phyloP scores from a whole-genome alignment of 2,113 vertebrate species.

The Gymnobelideus leadbeateri region DNA sequence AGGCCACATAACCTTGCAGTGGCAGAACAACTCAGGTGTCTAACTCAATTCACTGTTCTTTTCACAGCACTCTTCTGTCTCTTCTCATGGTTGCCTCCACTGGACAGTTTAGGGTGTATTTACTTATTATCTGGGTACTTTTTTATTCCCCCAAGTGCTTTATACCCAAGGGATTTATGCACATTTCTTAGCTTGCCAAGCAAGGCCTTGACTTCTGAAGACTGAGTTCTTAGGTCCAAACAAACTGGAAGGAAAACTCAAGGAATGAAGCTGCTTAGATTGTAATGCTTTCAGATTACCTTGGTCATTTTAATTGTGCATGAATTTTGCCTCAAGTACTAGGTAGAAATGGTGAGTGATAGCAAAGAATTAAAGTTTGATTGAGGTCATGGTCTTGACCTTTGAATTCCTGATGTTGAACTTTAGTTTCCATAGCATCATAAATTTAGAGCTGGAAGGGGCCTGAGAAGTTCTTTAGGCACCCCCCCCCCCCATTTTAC shows the following conservation, averaged over 20 bases:
- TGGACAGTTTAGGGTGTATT: conserved; percentile 13
- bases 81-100: conserved; percentile 71
- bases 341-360: not conserved
- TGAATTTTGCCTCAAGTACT: not conserved
- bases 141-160: not conserved
- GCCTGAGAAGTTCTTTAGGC: not conserved
- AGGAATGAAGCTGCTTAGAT: conserved; percentile 19
- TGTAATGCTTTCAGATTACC: not conserved
- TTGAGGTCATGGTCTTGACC: not conserved
- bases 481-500: not conserved
- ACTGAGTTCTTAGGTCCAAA: not conserved
- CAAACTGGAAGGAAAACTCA: conserved; percentile 16
- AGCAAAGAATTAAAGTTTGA: not conserved
- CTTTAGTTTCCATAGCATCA: not conserved
- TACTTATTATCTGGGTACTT: conserved; percentile 31
- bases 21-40: not conserved
- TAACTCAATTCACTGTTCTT: not conserved
- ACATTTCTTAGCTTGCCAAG: conserved; percentile 36
- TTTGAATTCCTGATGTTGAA: conserved; percentile 38
- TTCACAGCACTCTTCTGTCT: not conserved
- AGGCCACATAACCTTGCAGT: not conserved
- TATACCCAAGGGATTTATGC: not conserved
- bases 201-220: conserved; percentile 28
- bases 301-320: conserved; percentile 9
- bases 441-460: not conserved